A percentile compares a stretch with the other conserved stretches of the same genome.
These are phyloP conservation scores for Ferdinandea cuprea DNA, from an alignment of 2,888 invertebrate genomes.

Conservation along the genomic window DNA sequence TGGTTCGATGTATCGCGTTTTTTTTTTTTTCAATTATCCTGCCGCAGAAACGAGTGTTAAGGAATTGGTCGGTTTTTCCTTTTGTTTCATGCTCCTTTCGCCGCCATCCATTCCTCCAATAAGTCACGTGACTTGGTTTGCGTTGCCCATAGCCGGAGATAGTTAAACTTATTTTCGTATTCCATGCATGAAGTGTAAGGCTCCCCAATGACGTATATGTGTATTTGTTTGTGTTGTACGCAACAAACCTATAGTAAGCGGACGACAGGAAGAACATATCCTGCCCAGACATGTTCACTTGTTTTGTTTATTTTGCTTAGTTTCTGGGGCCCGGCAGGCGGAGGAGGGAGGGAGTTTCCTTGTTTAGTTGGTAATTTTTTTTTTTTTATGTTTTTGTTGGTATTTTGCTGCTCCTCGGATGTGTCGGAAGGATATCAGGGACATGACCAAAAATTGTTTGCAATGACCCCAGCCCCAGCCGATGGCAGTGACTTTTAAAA, in stretches of 20 bases:
- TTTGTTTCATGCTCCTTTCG: not conserved
- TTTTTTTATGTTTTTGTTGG: no score
- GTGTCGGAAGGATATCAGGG: slow-evolving; percentile 70
- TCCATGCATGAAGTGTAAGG: slow-evolving; percentile 49
- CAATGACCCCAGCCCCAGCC: slow-evolving; percentile 70
- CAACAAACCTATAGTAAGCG: slow-evolving; percentile 37
- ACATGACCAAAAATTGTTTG: slow-evolving; percentile 73
- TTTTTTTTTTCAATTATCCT: slow-evolving; percentile 67
- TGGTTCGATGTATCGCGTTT: slow-evolving; percentile 37
- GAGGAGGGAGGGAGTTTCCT: slow-evolving; percentile 17
- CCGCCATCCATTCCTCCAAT: slow-evolving; percentile 63
- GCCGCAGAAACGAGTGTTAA: slow-evolving; percentile 50
- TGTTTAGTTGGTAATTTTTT: slow-evolving; percentile 34
- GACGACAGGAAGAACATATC: slow-evolving; percentile 33
- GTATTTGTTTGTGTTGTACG: slow-evolving; percentile 14
- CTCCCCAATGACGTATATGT: not conserved
- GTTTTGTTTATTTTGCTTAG: slow-evolving; percentile 55
- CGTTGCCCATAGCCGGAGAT: slow-evolving; percentile 27
- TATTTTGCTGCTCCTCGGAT: slow-evolving; percentile 18
- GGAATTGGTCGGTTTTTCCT: slow-evolving; percentile 20
- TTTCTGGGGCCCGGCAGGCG: no score
- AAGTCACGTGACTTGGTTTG: slow-evolving; percentile 69
- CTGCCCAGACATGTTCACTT: slow-evolving; percentile 76
- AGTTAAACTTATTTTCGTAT: slow-evolving; percentile 58
- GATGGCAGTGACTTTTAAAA: slow-evolving; percentile 68